These are phyloP conservation scores for Sardinella longiceps DNA, from an alignment of 2,797 vertebrate species.

Conservation along the genomic window DNA sequence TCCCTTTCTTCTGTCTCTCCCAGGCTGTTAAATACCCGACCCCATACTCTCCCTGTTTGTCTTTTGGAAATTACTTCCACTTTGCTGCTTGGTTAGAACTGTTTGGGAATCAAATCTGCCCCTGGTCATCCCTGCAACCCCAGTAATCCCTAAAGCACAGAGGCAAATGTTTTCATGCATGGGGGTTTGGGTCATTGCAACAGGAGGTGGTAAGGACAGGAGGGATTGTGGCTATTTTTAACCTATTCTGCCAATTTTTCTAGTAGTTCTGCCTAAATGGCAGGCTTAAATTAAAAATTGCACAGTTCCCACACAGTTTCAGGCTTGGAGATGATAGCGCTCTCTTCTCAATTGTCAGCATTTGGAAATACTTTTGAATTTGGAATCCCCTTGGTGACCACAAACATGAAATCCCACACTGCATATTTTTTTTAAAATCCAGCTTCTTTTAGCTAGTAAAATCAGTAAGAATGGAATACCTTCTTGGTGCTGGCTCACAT, in stretches of 20 bases:
- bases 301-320: no score
- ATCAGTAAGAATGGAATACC: no score
- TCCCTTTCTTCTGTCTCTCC: neutral
- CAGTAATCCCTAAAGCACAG: neutral
- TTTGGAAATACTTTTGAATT: neutral
- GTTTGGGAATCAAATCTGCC: conserved; percentile 56
- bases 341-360: no score
- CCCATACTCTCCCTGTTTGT: conserved; percentile 63
- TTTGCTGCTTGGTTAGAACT: conserved; percentile 59
- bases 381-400: neutral
- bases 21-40: conserved; percentile 49
- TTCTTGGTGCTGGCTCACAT: no score
- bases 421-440: no score
- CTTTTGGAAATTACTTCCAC: conserved; percentile 70
- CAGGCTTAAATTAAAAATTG: no score
- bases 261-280: no score
- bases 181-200: neutral
- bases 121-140: conserved; percentile 36
- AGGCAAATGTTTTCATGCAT: neutral
- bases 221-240: neutral
- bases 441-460: no score
- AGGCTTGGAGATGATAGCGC: no score
- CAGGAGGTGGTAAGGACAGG: neutral
- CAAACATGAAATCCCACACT: no score
- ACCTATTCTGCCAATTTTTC: neutral